Conservation (phyloP, 2,888 invertebrate genomes). For the Philonicus albiceps region DNA sequence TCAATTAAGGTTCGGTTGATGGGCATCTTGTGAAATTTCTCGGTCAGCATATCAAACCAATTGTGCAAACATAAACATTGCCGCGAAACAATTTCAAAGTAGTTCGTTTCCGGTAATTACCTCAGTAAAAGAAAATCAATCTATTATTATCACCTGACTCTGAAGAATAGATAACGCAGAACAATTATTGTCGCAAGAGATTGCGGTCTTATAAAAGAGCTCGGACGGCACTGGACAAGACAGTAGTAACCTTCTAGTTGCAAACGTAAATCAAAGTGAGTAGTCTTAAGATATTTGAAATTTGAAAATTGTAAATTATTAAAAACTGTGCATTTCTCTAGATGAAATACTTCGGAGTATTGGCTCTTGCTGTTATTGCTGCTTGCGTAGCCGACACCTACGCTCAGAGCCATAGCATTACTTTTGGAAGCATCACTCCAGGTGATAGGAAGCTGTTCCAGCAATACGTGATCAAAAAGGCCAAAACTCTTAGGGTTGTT, state of each 20-base stretch:
- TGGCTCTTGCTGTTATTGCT: constrained; percentile 3
- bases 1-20: not conserved
- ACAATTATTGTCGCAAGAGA: not conserved
- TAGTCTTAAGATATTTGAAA: not conserved
- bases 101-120: not conserved
- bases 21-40: not conserved
- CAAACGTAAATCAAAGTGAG: not conserved
- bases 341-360: constrained; percentile 31
- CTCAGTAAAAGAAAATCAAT: not conserved
- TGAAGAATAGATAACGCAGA: not conserved
- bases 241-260: not conserved
- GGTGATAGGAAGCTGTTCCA: constrained; percentile 11
- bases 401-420: constrained; percentile 30
- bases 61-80: not conserved
- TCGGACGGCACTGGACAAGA: not conserved
- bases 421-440: constrained; percentile 37
- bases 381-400: not conserved
- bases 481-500: constrained; percentile 53
- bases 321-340: not conserved
- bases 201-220: not conserved
- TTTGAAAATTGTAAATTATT: not conserved
- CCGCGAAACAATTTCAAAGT: not conserved
- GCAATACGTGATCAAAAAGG: constrained; percentile 52
- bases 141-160: not conserved
- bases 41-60: not conserved